Evolutionary conservation across 2,888 invertebrate species (phyloP), one percentile per base, ranked within the genome.

Genomic region (Taenaris catops): DNA sequence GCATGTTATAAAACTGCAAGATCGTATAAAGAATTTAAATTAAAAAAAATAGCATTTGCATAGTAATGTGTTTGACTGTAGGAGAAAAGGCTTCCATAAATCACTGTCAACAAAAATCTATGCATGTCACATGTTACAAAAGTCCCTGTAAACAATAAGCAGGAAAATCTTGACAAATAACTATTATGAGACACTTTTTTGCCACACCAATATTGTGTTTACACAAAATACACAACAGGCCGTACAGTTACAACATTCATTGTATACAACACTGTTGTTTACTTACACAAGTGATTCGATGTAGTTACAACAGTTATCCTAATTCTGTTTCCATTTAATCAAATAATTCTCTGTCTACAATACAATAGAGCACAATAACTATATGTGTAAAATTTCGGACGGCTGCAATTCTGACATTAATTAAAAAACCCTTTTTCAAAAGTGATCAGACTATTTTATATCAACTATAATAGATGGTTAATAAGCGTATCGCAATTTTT

Each of bases 401-500:
- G 78, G 78, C 56, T 68, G 37, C 40, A 34, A 57, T 60, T 53
- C 59, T 63, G 56, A 53, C 54, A 52, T 34, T 48, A 55, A 53
- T 45, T 39, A 32, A 48, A 44, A 11, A 19, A 19, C 7, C 1
- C 38, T 46, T 33, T 54, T 57, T 57, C 52, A 53, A 54, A 65
- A 63, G 57, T 63, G 65, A 68, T 72, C 65, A 63, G 65, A 70
- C 50, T 69, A 51, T 23, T 12, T 53, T 49, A 58, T 60, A 61
- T 55, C 53, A 65, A 57, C 63, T 44, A 62, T 60, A 57, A n/a
- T 14, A 4, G 3, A 3, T 55, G 53, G 54, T 58, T 71, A 65
- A 68, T 79, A 83, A 81, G 81, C 81, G 81, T 83, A 81, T 67
- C 62, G 66, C 59, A 66, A n/a, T n/a, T n/a, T n/a, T 63, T 61